Conservation (phyloP, 2,113 vertebrate species). For the Trinectes maculatus region DNA sequence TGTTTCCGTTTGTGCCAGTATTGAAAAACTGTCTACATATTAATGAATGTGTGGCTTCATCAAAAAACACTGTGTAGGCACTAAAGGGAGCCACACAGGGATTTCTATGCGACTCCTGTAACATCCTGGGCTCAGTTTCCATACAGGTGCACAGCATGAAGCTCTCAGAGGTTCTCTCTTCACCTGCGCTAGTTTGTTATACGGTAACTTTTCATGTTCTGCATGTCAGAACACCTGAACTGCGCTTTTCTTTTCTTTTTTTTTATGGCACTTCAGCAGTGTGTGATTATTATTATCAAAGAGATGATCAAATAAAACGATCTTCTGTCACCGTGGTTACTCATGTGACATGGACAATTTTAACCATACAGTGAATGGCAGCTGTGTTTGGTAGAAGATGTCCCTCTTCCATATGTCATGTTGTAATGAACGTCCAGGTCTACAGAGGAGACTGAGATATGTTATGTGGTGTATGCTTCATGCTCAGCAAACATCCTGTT, state of each 20-base stretch:
- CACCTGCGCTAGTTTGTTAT: neutral
- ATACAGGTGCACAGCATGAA: neutral
- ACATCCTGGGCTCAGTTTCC: neutral
- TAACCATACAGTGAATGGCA: too few relatives aligned
- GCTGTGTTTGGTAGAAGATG: too few relatives aligned
- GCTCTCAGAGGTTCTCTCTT: conserved; percentile 2
- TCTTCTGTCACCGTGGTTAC: too few relatives aligned
- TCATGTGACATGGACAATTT: too few relatives aligned
- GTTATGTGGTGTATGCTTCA: neutral
- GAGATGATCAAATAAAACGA: too few relatives aligned
- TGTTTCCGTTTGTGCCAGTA: neutral
- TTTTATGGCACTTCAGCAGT: neutral
- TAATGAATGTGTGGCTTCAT: conserved; percentile 8
- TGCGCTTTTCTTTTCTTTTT: neutral
- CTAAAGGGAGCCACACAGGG: neutral
- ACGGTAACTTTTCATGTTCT: neutral
- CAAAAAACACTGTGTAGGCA: conserved; percentile 2
- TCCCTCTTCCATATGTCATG: too few relatives aligned
- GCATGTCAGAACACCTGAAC: neutral
- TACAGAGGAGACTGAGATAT: too few relatives aligned
- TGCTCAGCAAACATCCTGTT: conserved; percentile 6
- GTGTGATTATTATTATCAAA: too few relatives aligned
- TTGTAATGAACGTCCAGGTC: too few relatives aligned
- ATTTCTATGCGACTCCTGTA: neutral
- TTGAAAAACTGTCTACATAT: neutral